Evolutionary conservation across 2,888 invertebrate species (phyloP), one percentile per base, ranked within the genome.

Genomic region (Trachelus stipa): DNA sequence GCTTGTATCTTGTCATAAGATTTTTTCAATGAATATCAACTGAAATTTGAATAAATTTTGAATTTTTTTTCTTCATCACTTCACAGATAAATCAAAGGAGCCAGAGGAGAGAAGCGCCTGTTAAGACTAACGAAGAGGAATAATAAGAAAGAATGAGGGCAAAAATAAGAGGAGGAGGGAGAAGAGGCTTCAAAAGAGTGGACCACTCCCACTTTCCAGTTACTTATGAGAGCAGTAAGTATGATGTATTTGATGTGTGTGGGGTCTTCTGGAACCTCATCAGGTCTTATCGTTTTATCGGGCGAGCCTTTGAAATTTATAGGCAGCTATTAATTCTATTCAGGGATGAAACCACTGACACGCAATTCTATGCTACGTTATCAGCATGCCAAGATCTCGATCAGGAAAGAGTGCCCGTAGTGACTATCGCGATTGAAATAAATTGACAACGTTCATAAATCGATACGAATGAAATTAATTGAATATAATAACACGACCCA

Each of bases 281-380:
- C 83, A 79, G 81, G 79, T 76, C 73, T 75, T 81, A 82, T 79
- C 77, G 77, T 75, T 81, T 79, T 75, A 81, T 80, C 79, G 74
- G 76, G 31, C 69, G 78, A 76, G 56, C 78, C 77, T 78, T 81
- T 80, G 78, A 78, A 82, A 83, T 84, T 84, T 82, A 83, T 80
- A 73, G 76, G 68, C 68, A 33, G 76, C 81, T 81, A 83, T 83
- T 81, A 83, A 83, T 83, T 83, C 81, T 74, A 78, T 81, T 81
- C 75, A 77, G 75, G 76, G 79, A 77, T 76, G 79, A 76, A 79
- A 81, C 77, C 73, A 79, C 77, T 75, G 80, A 79, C 81, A 80
- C 78, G 81, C 81, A 81, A 83, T 81, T 79, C 76, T 78, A 76
- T 73, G 69, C 37, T 23, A 34, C 35, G 73, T 56, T 79, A 79